phyloP scores from a whole-genome alignment of 2,888 invertebrate species.

The Lithophane semibrunnea region DNA sequence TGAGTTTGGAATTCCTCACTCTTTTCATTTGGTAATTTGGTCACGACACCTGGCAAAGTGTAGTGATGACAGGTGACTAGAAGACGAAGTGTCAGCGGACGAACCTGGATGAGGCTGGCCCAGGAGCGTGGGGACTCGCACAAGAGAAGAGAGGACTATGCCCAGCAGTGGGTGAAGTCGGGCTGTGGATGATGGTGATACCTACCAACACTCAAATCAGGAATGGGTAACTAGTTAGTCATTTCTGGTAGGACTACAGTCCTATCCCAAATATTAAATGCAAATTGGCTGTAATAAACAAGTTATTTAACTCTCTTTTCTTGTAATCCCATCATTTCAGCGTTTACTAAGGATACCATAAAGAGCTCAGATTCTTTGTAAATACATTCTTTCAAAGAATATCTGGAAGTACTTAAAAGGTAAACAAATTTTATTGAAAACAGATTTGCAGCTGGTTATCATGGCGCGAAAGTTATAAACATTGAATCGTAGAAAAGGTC shows the following conservation, averaged over 20 bases:
- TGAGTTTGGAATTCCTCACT: background rate
- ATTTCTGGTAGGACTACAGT: background rate
- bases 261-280: background rate
- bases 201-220: background rate
- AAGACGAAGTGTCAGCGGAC: background rate
- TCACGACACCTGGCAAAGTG: background rate
- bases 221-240: background rate
- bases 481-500: slow-evolving; percentile 46
- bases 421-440: slow-evolving; percentile 5
- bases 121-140: too few species aligned
- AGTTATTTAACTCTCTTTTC: background rate
- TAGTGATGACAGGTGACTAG: background rate
- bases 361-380: too few species aligned
- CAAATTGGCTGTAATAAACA: background rate
- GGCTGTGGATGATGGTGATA: background rate
- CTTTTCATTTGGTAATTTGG: background rate
- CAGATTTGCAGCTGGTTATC: slow-evolving; percentile 17
- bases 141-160: background rate
- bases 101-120: background rate
- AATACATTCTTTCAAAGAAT: background rate
- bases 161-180: background rate
- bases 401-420: background rate
- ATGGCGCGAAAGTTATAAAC: slow-evolving; percentile 38
- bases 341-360: too few species aligned
- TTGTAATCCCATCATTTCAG: background rate